phyloP scores from a whole-genome alignment of 2,888 invertebrate species.

The Marronus borbonicus region DNA sequence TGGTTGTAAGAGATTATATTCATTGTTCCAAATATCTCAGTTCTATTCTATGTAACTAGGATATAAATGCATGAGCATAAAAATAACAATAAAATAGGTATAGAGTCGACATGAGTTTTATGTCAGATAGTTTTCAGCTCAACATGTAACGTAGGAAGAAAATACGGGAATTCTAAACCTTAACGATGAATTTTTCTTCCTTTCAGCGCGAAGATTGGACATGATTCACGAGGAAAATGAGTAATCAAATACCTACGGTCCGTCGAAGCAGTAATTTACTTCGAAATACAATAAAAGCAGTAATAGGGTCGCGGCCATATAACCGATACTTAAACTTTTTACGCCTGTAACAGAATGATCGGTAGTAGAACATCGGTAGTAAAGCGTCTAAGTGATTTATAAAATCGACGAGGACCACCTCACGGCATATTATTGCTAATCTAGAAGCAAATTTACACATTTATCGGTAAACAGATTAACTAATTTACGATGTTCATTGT shows the following conservation, averaged over 20 bases:
- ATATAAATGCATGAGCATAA: neutral
- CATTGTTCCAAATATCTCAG: neutral
- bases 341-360: slow-evolving; percentile 4
- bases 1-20: too few species aligned
- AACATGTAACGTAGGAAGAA: neutral
- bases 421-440: too few species aligned
- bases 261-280: slow-evolving; percentile 1
- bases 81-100: neutral
- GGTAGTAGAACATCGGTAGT: slow-evolving; percentile 27
- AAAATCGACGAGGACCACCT: slow-evolving; percentile 21
- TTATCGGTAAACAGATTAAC: too few species aligned
- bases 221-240: neutral
- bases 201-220: neutral
- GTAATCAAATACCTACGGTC: slow-evolving; percentile 1
- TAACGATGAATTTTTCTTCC: neutral
- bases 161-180: neutral
- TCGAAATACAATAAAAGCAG: slow-evolving; percentile 26
- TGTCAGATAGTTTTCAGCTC: neutral
- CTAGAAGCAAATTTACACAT: too few species aligned
- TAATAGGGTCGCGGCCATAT: slow-evolving; percentile 39
- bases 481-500: too few species aligned
- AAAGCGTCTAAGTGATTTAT: slow-evolving; percentile 39
- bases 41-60: neutral
- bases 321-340: slow-evolving; percentile 35
- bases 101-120: neutral